Conservation (phyloP, 2,888 invertebrate genomes). For the Mactromeris polynyma region DNA sequence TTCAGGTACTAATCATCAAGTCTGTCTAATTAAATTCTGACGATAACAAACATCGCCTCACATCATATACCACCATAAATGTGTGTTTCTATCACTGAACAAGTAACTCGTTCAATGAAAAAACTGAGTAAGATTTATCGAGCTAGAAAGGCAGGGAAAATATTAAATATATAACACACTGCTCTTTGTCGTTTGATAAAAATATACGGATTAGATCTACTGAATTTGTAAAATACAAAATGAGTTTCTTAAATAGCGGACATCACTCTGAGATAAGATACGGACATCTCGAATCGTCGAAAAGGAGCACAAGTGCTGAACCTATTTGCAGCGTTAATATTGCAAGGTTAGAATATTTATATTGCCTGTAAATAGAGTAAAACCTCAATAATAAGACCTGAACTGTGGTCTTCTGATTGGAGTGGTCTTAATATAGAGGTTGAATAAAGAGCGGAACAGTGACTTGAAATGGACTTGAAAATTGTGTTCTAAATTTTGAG, state of each 20-base stretch:
- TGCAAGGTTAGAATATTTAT: slow-evolving; percentile 18
- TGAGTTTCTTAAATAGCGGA: background rate
- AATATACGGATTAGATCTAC: background rate
- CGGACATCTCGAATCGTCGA: background rate
- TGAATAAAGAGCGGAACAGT: no score
- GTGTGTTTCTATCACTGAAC: background rate
- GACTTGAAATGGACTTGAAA: no score
- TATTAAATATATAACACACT: background rate
- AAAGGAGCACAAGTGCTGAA: slow-evolving; percentile 1
- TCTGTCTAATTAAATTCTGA: slow-evolving; percentile 3
- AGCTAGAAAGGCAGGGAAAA: no score
- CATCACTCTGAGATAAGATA: slow-evolving; percentile 11
- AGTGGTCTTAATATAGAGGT: no score
- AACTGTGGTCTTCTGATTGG: no score
- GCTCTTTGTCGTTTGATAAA: background rate
- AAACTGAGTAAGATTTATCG: no score
- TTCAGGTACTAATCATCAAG: background rate
- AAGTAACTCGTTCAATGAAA: no score
- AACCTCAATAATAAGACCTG: no score
- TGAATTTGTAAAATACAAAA: background rate
- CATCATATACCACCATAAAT: background rate
- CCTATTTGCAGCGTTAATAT: slow-evolving; percentile 19
- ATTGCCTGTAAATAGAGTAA: background rate
- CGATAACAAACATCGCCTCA: background rate
- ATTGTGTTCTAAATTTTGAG: no score